Conservation (phyloP, 2,888 invertebrate species). For the Epirrhoe alternata region DNA sequence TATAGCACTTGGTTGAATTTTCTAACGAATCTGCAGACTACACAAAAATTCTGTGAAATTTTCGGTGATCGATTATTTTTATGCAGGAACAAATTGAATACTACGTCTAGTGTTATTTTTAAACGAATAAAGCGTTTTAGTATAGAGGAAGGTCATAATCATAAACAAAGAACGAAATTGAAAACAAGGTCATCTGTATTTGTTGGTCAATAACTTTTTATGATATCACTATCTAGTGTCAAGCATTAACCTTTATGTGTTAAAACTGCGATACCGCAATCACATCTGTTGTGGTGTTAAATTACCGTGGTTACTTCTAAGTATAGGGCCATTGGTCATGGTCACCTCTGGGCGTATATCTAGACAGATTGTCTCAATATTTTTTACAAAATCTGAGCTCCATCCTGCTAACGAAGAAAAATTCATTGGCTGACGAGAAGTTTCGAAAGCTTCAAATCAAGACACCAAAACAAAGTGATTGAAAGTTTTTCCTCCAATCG, state of each 20-base stretch:
- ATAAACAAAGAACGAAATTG: background rate
- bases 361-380: background rate
- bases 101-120: too few relatives aligned
- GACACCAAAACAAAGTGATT: background rate
- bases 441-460: background rate
- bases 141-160: slow-evolving; percentile 2
- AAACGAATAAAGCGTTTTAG: slow-evolving; percentile 17
- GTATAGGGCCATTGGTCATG: background rate
- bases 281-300: slow-evolving; percentile 16
- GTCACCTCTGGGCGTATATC: background rate
- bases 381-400: too few relatives aligned
- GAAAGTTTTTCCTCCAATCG: background rate
- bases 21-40: too few relatives aligned
- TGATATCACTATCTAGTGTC: slow-evolving; percentile 2
- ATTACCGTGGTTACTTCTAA: slow-evolving; percentile 6
- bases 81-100: too few relatives aligned
- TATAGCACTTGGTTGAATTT: too few relatives aligned
- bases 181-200: slow-evolving; percentile 1
- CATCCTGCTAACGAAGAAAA: too few relatives aligned
- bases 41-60: too few relatives aligned
- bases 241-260: slow-evolving; percentile 14
- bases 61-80: too few relatives aligned
- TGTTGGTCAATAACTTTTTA: background rate
- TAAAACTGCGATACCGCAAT: slow-evolving; percentile 25
- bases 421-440: background rate